Base-by-base conservation (phyloP, 2,797 vertebrate species). In the Sylvilagus floridanus region DNA sequence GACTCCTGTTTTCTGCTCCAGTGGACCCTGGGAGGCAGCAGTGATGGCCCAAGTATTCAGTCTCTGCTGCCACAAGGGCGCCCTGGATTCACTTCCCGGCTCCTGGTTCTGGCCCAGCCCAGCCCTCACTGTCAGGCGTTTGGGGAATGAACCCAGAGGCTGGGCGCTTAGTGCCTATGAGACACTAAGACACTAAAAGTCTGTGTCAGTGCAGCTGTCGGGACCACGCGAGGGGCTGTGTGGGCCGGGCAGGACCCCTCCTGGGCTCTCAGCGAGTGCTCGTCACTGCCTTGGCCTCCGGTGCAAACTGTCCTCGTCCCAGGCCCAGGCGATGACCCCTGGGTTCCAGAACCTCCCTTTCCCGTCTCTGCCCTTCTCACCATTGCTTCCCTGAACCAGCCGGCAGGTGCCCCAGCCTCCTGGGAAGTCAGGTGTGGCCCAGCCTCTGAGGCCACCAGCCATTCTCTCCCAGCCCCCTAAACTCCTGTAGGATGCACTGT, bases 201-300 rank as follows among this genome's bases (percentile, higher is more conserved):
- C 14, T 9, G 32, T 3, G 16, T 16, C 2, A 42, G 12, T 13
- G 0, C 24, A 12, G 21, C 13, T 30, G 28, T 24, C 30, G 24
- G 60, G 84, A 28, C 5, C 69, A 54, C 13, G n/a, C 5, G 71
- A 19, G 12, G 63, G 57, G 0, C 1, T 2, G 11, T 7, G 0
- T 5, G 26, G 35, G 30, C 82, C 21, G 82, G 37, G 75, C 4
- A 1, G 5, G 60, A 32, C 52, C 0, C 28, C 0, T 0, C 0
- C 37, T 12, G 57, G 57, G 32, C 0, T 2, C 76, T 57, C 7
- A 0, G 0, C 10, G 5, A 16, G 4, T 14, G 32, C 22, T 24
- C 7, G 1, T 42, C 30, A 1, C 5, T 42, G 2, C 7, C 12
- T 32, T 28, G 3, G 0, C 7, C 30, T 30, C n/a, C 1, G 1